Conservation (phyloP, 2,113 vertebrate species). For the Pan paniscus region DNA sequence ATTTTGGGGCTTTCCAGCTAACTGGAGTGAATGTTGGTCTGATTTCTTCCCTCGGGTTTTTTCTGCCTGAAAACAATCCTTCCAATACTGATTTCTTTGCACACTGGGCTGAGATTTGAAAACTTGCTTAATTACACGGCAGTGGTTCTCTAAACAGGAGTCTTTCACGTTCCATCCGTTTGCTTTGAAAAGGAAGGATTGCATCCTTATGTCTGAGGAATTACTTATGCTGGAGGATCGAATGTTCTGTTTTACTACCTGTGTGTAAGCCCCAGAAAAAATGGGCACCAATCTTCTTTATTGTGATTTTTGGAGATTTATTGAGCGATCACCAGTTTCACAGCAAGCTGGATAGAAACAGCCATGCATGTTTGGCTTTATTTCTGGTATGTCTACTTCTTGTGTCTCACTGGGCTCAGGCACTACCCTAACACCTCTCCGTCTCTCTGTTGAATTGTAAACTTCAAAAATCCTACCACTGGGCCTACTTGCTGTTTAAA, state of each 20-base stretch:
- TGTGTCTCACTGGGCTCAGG: not conserved
- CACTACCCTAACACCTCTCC: not conserved
- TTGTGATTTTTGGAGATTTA: not conserved
- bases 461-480: not conserved
- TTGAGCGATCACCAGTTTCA: not conserved
- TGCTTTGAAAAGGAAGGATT: not conserved
- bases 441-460: not conserved
- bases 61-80: not conserved
- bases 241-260: not conserved
- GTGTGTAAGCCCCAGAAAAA: not conserved
- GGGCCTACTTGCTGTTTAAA: not conserved
- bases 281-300: not conserved
- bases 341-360: not conserved
- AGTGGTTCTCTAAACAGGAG: not conserved
- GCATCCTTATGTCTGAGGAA: not conserved
- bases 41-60: not conserved
- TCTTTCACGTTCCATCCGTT: not conserved
- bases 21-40: not conserved
- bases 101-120: conserved; percentile 2
- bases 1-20: conserved; percentile 43
- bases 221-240: not conserved
- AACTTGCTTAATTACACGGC: not conserved
- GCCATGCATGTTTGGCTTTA: not conserved
- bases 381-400: not conserved
- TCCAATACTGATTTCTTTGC: not conserved